Evolutionary conservation across 2,797 vertebrate species (phyloP), one percentile per base, ranked within the genome.

Genomic region (Champsocephalus esox): DNA sequence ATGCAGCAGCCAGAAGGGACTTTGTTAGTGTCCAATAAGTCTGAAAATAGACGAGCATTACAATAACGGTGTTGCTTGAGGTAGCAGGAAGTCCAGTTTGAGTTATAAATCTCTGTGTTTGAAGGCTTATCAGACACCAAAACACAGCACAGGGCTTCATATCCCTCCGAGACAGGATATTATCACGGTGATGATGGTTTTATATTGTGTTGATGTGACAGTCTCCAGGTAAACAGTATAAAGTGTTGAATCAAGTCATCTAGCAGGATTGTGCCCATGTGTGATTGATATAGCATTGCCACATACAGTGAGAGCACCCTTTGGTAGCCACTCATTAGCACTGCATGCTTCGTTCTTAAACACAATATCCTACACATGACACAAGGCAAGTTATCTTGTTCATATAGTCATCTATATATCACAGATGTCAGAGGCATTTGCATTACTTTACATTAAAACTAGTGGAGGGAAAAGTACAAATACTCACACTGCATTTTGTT

Each of bases 21-120:
- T 52, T 13, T 19, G 12, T 46, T 57, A 43, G 32, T 13, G 55
- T 41, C 41, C 46, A 34, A 46, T 64, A 0, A 1, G 38, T 34
- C 38, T 52, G 48, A 45, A 52, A 66, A 51, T 41, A 57, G 51
- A 19, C 32, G 41, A 52, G 48, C 16, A 12, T 21, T 19, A 21
- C 55, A 21, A 38, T n/a, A n/a, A n/a, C n/a, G n/a, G n/a, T n/a
- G n/a, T n/a, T n/a, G 38, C 48, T 66, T 52, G 38, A 66, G 71
- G 55, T 59, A 58, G 12, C 45, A 9, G 12, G 17, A 59, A 11
- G 46, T 45, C 12, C 9, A 66, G 17, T 66, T 16, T 51, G 21
- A 43, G 46, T 14, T 32, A 51, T 17, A 28, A 51, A 58, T 65
- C 28, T 38, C 43, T 3, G 12, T 12, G 48, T 49, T 12, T 52